phyloP scores from a whole-genome alignment of 2,888 invertebrate species.

The Latrodectus hesperus region DNA sequence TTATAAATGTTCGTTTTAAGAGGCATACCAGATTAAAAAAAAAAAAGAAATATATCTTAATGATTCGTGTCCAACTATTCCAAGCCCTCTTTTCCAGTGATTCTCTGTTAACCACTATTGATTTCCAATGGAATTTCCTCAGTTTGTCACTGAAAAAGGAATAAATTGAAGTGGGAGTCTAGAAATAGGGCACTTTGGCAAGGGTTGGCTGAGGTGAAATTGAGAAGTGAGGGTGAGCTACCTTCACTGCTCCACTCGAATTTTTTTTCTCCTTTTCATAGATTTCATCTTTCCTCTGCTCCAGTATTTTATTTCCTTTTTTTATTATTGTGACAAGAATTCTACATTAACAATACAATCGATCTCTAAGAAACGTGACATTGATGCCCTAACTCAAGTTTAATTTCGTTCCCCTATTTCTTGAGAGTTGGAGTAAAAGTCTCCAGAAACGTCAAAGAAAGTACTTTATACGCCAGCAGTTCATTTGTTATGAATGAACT shows the following conservation, averaged over 20 bases:
- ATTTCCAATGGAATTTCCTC: conserved; percentile 49
- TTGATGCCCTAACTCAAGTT: not conserved
- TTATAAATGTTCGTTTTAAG: not conserved
- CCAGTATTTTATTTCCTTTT: conserved; percentile 3
- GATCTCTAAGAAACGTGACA: conserved; percentile 6
- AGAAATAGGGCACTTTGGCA: conserved; percentile 30
- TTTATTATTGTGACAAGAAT: conserved; percentile 12
- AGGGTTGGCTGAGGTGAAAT: not conserved
- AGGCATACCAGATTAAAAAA: not conserved
- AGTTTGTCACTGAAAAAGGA: conserved; percentile 32
- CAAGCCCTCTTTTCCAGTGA: conserved; percentile 1
- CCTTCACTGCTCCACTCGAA: not conserved
- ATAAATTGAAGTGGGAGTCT: conserved; percentile 16
- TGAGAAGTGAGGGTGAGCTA: not conserved
- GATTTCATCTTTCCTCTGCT: not conserved
- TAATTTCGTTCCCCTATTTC: not conserved
- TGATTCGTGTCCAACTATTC: not conserved
- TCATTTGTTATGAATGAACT: no score
- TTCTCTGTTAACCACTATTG: conserved; percentile 39
- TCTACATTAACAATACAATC: conserved; percentile 16
- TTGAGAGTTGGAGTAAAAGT: no score
- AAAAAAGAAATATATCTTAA: conserved; percentile 2
- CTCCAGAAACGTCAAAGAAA: no score
- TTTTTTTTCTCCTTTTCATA: not conserved
- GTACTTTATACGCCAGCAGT: no score